phyloP scores from a whole-genome alignment of 2,113 vertebrate species.

The Burhinus bistriatus region DNA sequence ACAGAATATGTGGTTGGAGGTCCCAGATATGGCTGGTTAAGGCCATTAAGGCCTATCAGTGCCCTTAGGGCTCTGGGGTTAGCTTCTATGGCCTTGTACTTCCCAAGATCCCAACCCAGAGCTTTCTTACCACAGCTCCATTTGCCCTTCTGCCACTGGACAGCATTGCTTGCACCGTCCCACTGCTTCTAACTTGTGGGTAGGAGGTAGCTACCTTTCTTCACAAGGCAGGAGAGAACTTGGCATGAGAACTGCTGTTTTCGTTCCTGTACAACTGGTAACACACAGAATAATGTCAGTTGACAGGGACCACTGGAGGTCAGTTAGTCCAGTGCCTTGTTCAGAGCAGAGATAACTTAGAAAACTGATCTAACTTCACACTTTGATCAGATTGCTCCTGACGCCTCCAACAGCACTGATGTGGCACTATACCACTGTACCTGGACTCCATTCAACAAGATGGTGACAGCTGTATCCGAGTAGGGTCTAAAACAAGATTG shows the following conservation, averaged over 20 bases:
- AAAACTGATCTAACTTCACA: background rate
- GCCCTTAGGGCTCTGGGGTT: background rate
- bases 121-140: background rate
- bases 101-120: background rate
- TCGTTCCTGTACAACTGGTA: background rate
- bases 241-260: background rate
- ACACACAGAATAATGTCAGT: background rate
- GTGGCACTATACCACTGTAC: background rate
- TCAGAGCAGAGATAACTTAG: background rate
- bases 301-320: background rate
- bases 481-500: background rate
- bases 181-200: background rate
- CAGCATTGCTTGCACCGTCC: background rate
- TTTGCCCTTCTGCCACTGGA: background rate
- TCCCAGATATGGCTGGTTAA: background rate
- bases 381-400: background rate
- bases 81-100: background rate
- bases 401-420: fast-evolving
- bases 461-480: background rate
- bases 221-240: background rate
- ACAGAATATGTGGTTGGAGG: background rate
- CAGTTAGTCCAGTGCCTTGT: background rate
- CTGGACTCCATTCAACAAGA: too few species aligned
- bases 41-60: background rate
- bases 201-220: background rate